Percentiles rank a stretch among this genome's conserved stretches.
Conservation (phyloP, 2,797 vertebrate species). For the Odontamblyopus lacepedii region DNA sequence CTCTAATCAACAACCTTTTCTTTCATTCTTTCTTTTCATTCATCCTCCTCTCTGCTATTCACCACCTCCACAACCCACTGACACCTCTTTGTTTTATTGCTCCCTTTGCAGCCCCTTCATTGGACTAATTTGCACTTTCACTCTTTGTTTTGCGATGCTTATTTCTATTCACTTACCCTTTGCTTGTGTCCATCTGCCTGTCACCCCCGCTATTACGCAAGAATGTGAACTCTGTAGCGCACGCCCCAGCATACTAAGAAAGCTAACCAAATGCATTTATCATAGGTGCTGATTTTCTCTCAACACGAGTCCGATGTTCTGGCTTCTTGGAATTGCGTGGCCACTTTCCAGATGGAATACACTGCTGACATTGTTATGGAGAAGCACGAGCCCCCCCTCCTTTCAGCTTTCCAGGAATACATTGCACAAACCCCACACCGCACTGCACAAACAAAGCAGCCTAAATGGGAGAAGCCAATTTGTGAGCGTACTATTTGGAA, state of each 20-base stretch:
- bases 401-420: constrained; percentile 69
- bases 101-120: constrained; percentile 43
- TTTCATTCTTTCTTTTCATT: constrained; percentile 9
- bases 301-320: neutral
- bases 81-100: constrained; percentile 51
- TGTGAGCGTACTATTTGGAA: constrained; percentile 30
- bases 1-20: too few relatives aligned
- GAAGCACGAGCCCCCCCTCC: constrained; percentile 28
- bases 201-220: constrained; percentile 26
- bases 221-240: constrained; percentile 21
- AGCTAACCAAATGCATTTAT: neutral
- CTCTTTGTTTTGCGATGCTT: constrained; percentile 28
- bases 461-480: constrained; percentile 34
- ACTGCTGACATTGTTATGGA: constrained; percentile 33
- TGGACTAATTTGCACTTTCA: constrained; percentile 46
- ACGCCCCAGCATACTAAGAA: constrained; percentile 40
- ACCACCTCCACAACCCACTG: constrained; percentile 22
- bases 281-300: neutral
- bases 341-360: constrained; percentile 23
- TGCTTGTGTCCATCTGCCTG: constrained; percentile 6
- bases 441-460: constrained; percentile 35
- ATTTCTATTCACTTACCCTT: constrained; percentile 16
- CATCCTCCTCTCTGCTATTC: constrained; percentile 43
- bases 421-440: constrained; percentile 32
- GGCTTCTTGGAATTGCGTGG: constrained; percentile 12